Evolutionary conservation across 2,888 invertebrate genomes (phyloP), one percentile per base, ranked within the genome.

Genomic region (Caenorhabditis sulstoni): DNA sequence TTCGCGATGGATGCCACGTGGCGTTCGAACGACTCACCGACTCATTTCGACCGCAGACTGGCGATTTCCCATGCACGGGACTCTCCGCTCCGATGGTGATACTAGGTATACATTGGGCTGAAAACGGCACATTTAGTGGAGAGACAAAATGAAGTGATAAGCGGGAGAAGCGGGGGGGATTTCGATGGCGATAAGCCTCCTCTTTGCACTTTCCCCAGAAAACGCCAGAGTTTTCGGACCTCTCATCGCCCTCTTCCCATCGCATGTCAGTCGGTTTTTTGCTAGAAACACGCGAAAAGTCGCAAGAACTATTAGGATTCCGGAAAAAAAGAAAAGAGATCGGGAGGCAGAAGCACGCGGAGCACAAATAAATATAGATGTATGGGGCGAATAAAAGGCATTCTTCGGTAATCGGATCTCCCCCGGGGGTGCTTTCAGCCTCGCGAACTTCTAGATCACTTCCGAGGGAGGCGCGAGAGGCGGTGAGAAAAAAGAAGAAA

Each of bases 61-160:
- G 64, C 73, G 73, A 65, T 35, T 73, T 64, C 73, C 73, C 73
- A 73, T 73, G 58, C 73, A 73, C 49, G 73, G 73, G 73, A 73
- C 57, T 50, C 73, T 64, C 20, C 58, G 64, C 64, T 73, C 73
- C 62, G 71, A 71, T 64, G 71, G 45, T 64, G 61, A 62, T 55
- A 73, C 73, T 73, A 73, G 58, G 73, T 71, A 64, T 41, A 62
- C 71, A 73, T 73, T 65, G 57, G 73, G 57, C 53, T 59, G 74
- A 44, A 52, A 58, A 62, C 7, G 29, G 29, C 29, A 29, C 4
- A 5, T 3, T 29, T 35, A 22, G 8, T 14, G 18, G 52, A 47
- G 29, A n/a, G 14, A 18, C 18, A 18, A 47, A 18, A 47, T n/a
- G 22, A 18, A 18, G 39, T 35, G 59, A 59, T 45, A 47, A 47